Base-by-base conservation (phyloP, 2,888 invertebrate species). In the Acronicta leporina region DNA sequence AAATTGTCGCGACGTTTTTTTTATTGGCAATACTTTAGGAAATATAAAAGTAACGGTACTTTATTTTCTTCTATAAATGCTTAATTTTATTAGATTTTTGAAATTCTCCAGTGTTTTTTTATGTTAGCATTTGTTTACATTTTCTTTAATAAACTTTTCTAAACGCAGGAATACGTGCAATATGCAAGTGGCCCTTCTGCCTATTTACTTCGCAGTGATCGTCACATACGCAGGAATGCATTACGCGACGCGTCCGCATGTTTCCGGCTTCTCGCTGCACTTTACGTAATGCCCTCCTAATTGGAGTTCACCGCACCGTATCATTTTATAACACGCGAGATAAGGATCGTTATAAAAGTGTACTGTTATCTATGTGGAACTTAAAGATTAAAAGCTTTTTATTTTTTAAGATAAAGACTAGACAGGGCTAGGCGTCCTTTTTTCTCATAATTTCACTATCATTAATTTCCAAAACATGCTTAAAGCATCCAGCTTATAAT, bases 231-330 rank as follows among this genome's bases (percentile, higher is more conserved):
- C 46, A 53, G 43, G 70, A 56, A 59, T 58, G 57, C 61, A 57
- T 50, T 50, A 64, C 43, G 61, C 25, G 30, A 46, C 48, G 59
- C 42, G 53, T 51, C 54, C 59, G 44, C 63, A 48, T 41, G 46
- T 60, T 68, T 60, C 63, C 69, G 64, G 60, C 40, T 45, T 49
- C 58, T 50, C 45, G 27, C 40, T 57, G 62, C 66, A 56, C 48
- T 52, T 75, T 72, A 76, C 73, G 67, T 66, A 72, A 72, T 15
- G 30, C 40, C 51, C 62, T 41, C 61, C 68, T 69, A 73, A 69
- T 60, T 56, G 52, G 35, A 46, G 50, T 46, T 57, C 66, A 46
- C 43, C 53, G 74, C 68, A 50, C 73, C 52, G 49, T 20, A 48
- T 53, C 68, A 53, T 44, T 46, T 51, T 44, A 41, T 54, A 46